phyloP scores from a whole-genome alignment of 2,113 vertebrate species.

The Heloderma charlesbogerti region DNA sequence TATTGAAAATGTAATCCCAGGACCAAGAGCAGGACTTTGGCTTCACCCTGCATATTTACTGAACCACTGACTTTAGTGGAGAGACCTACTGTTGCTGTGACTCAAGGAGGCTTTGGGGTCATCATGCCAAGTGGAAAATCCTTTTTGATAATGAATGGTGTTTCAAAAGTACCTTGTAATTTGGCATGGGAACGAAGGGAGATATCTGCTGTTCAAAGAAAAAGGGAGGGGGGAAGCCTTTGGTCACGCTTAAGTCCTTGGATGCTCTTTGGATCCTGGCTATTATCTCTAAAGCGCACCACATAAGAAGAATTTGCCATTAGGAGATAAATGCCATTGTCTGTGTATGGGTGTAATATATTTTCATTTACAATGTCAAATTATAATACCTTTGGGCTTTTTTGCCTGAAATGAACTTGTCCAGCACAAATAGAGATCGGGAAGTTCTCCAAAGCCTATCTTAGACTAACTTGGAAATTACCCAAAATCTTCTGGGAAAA shows the following conservation, averaged over 20 bases:
- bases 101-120: not conserved
- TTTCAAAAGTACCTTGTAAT: not conserved
- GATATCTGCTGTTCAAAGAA: not conserved
- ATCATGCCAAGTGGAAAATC: not conserved
- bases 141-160: not conserved
- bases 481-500: not conserved
- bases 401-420: not conserved
- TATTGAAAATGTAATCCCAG: not conserved
- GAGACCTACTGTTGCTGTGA: not conserved
- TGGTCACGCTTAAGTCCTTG: not conserved
- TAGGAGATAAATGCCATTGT: not conserved
- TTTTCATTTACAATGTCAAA: not conserved
- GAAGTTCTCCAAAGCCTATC: not conserved
- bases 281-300: not conserved
- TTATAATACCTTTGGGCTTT: not conserved
- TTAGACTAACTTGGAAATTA: not conserved
- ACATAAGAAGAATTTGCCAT: not conserved
- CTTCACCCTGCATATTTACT: not conserved
- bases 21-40: not conserved
- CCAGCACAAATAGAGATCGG: not conserved
- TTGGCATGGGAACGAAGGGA: not conserved
- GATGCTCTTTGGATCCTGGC: not conserved
- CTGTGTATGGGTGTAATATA: not conserved
- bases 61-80: not conserved
- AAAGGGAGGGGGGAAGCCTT: not conserved